These are phyloP conservation scores for Catharus ustulatus DNA, from an alignment of 2,797 vertebrate species.

Conservation along the genomic window DNA sequence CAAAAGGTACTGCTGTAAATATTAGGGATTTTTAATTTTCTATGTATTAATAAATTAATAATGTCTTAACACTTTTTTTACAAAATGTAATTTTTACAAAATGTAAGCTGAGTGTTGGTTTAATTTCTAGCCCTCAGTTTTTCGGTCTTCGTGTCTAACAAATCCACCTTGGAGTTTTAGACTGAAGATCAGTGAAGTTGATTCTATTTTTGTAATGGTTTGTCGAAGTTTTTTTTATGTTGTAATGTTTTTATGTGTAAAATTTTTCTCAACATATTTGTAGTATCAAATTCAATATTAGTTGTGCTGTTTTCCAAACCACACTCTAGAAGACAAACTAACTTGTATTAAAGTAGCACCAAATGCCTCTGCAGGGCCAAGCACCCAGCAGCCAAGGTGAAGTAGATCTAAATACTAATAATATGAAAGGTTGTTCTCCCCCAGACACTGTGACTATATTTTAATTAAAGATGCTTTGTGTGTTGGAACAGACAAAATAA, in stretches of 20 bases:
- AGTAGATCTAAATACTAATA: background rate
- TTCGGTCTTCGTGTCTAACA: background rate
- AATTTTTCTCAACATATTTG: background rate
- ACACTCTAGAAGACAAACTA: background rate
- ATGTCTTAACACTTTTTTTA: background rate
- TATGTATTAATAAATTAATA: background rate
- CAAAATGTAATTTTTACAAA: background rate
- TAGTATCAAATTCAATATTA: background rate
- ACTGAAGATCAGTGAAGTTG: background rate
- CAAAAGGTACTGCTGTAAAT: background rate
- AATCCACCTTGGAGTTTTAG: background rate
- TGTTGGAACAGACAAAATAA: background rate
- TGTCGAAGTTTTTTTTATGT: background rate
- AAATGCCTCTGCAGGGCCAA: background rate
- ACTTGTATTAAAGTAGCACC: background rate
- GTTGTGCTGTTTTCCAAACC: background rate
- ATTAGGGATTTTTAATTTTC: slow-evolving; percentile 10
- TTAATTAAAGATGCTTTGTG: background rate
- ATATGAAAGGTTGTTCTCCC: background rate
- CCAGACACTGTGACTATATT: background rate
- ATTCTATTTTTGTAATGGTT: background rate
- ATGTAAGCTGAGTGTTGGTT: background rate
- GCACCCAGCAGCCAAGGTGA: background rate
- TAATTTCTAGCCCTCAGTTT: background rate
- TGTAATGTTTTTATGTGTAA: background rate